phyloP scores from a whole-genome alignment of 2,888 invertebrate species.

The Ornithoptera alexandrae region DNA sequence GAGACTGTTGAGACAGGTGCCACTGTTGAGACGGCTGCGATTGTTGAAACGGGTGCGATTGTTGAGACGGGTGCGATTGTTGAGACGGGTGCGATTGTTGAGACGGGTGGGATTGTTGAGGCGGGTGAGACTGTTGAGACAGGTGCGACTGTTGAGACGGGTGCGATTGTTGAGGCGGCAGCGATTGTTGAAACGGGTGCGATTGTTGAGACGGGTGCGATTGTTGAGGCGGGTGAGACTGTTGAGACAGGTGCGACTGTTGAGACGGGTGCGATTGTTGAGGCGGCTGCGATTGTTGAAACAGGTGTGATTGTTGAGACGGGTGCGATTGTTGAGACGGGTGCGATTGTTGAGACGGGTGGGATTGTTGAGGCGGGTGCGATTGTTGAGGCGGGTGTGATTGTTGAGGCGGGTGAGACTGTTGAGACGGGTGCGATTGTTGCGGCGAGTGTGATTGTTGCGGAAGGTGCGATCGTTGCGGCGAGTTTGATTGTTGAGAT shows the following conservation, averaged over 20 bases:
- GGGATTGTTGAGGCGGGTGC: neutral
- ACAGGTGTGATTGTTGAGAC: constrained; percentile 11
- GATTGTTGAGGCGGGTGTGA: neutral
- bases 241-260: constrained; percentile 22
- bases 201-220: neutral
- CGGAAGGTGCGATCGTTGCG: neutral
- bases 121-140: too few species aligned
- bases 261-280: neutral
- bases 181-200: neutral
- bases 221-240: too few species aligned
- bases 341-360: too few species aligned
- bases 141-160: neutral
- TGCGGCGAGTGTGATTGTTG: constrained; percentile 19
- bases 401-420: neutral
- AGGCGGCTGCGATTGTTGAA: neutral
- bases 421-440: constrained; percentile 2
- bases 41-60: too few species aligned
- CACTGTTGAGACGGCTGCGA: neutral
- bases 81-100: neutral
- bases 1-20: constrained; percentile 4
- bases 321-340: too few species aligned
- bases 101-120: constrained; percentile 9
- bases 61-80: constrained; percentile 22
- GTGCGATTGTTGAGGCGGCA: neutral
- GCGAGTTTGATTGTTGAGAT: neutral